phyloP scores from a whole-genome alignment of 2,113 vertebrate genomes.

The Dermatemys mawii region DNA sequence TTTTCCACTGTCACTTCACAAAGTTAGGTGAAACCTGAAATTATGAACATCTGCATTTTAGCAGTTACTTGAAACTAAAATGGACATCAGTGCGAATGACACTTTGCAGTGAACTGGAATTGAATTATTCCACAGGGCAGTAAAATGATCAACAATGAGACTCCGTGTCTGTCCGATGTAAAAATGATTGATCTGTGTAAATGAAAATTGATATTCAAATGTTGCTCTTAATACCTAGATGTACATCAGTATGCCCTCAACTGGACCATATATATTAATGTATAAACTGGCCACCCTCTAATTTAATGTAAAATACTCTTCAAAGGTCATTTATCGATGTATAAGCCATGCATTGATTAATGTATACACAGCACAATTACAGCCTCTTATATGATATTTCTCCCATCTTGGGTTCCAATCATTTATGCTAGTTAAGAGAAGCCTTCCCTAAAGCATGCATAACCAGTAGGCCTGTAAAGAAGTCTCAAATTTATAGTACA shows the following conservation, averaged over 20 bases:
- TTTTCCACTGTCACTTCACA: neutral
- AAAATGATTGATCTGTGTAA: constrained; percentile 53
- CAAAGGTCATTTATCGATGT: constrained; percentile 29
- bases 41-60: neutral
- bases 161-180: constrained; percentile 18
- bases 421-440: neutral
- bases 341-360: constrained; percentile 38
- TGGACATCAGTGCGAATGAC: neutral
- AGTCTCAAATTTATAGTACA: neutral
- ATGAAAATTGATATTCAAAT: constrained; percentile 52
- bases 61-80: neutral
- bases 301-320: constrained; percentile 43
- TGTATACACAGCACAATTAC: constrained; percentile 41
- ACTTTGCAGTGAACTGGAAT: neutral
- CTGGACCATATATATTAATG: constrained; percentile 50
- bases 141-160: neutral
- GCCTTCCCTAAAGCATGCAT: neutral
- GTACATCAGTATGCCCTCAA: constrained; percentile 72
- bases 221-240: constrained; percentile 61
- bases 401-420: neutral
- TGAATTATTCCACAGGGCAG: neutral
- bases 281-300: constrained; percentile 57
- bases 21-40: neutral
- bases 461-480: accelerated
- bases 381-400: constrained; percentile 17